These are phyloP conservation scores for Siderastrea radians DNA, from an alignment of 92 coral and sea anemone genomes.

Conservation along the genomic window DNA sequence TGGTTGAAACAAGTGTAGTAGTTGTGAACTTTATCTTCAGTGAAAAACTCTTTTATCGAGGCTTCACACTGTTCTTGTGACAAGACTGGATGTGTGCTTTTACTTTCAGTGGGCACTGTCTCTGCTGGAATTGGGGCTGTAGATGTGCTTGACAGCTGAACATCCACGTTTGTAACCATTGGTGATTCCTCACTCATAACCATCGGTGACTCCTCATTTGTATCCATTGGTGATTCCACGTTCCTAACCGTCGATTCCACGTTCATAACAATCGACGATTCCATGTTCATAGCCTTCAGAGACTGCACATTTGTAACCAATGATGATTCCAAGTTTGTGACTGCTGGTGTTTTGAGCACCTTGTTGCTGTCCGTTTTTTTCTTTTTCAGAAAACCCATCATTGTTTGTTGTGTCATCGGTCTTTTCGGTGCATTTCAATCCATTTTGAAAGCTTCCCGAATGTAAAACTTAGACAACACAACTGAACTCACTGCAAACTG, in stretches of 20 bases:
- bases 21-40: slow-evolving; percentile 50
- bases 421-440: too few relatives aligned
- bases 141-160: slow-evolving; percentile 3
- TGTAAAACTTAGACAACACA: too few relatives aligned
- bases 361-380: background rate
- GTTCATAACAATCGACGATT: too few relatives aligned
- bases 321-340: too few relatives aligned
- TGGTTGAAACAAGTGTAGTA: slow-evolving; percentile 48
- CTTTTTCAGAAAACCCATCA: too few relatives aligned
- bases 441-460: too few relatives aligned
- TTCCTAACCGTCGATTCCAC: too few relatives aligned
- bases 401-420: too few relatives aligned
- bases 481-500: too few relatives aligned
- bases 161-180: slow-evolving; percentile 1
- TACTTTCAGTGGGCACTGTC: slow-evolving; percentile 5
- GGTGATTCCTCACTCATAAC: background rate
- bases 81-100: slow-evolving; percentile 37
- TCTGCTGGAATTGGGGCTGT: slow-evolving; percentile 4
- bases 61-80: slow-evolving; percentile 45
- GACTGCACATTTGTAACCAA: too few relatives aligned
- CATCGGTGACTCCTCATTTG: background rate
- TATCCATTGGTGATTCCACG: background rate
- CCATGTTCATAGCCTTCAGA: too few relatives aligned
- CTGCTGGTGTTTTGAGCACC: background rate
- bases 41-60: slow-evolving; percentile 39